A percentile compares a stretch with the other conserved stretches of the same genome.
Evolutionary conservation across 1,140 invertebrate species (phyloP).

Genomic region (Paracyclopina nana): DNA sequence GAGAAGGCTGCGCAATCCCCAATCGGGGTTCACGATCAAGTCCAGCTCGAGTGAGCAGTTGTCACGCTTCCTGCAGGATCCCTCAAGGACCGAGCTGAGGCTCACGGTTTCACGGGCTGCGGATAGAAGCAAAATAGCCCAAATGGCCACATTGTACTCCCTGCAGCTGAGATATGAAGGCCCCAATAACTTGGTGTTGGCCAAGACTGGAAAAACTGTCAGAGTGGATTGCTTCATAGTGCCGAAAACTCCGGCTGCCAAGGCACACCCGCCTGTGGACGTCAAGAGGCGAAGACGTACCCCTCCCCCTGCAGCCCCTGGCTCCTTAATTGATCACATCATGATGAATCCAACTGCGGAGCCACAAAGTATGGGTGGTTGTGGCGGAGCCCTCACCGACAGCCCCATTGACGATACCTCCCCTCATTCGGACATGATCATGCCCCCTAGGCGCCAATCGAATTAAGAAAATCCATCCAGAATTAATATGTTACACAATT

Average conservation of each 20-base stretch:
- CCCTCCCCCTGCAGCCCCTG: background rate
- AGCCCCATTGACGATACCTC: too few species aligned
- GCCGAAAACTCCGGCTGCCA: background rate
- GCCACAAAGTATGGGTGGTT: too few species aligned
- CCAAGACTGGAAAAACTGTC: background rate
- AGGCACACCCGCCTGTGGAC: background rate
- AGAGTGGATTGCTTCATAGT: background rate
- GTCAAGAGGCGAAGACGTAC: background rate
- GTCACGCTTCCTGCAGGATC: background rate
- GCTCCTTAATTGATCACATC: background rate
- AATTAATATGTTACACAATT: too few species aligned
- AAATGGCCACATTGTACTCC: conserved; percentile 1
- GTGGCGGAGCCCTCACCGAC: too few species aligned
- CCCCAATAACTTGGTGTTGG: background rate
- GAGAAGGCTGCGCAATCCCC: background rate
- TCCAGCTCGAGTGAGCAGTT: background rate
- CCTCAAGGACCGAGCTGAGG: background rate
- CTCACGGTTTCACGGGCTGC: background rate
- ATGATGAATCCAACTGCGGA: too few species aligned
- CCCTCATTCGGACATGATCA: too few species aligned
- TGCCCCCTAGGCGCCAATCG: too few species aligned
- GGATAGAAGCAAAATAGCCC: background rate
- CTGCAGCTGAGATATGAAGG: background rate
- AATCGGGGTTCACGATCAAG: background rate
- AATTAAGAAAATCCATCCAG: too few species aligned